Evolutionary conservation across 2,888 invertebrate species (phyloP), one percentile per base, ranked within the genome.

Genomic region (Amorpha juglandis): DNA sequence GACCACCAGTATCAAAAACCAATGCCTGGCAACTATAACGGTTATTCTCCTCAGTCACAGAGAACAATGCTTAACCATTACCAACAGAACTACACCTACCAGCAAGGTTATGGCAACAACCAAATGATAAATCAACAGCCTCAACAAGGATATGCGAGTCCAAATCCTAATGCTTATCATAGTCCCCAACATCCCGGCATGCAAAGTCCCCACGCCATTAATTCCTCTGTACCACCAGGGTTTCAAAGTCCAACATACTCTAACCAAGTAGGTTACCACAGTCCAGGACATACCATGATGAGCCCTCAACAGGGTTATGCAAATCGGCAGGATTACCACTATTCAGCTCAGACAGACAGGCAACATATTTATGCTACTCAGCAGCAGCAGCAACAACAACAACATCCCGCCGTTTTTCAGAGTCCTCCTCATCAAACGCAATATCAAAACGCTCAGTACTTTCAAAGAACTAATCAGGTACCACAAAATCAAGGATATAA

Each of bases 1-100:
- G 94, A 93, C 69, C 93, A 93, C 72, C 92, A 92, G 68, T 93
- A 93, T 69, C 93, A 93, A 72, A 94, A 93, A 76, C 83, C 90
- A 4, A 67, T 78, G 27, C 77, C 86, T 19, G 70, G 78, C 48
- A 87, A 81, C 69, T 92, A 86, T 67, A 92, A 90, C 68, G 90
- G 89, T 14, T 92, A 87, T 70, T 89, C 91, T 14, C 87, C 90
- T 33, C 93, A 92, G 75, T 79, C 90, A 42, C 93, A 92, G 75
- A 79, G 88, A 68, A 78, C 88, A 27, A 83, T 90, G 79, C 89
- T 87, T 69, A 69, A 80, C 35, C 91, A 90, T 67, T 92, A 89
- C 68, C 92, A 88, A 73, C 91, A 89, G 69, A 89, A 88, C 71
- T 92, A 87, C 71, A 86, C 80, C 69, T 92, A 89, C 71, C 91